A percentile compares a stretch with the other conserved stretches of the same genome.
These are phyloP conservation scores for Ashinkailepas kermadecensis DNA, from an alignment of 2,888 invertebrate species.

Conservation along the genomic window DNA sequence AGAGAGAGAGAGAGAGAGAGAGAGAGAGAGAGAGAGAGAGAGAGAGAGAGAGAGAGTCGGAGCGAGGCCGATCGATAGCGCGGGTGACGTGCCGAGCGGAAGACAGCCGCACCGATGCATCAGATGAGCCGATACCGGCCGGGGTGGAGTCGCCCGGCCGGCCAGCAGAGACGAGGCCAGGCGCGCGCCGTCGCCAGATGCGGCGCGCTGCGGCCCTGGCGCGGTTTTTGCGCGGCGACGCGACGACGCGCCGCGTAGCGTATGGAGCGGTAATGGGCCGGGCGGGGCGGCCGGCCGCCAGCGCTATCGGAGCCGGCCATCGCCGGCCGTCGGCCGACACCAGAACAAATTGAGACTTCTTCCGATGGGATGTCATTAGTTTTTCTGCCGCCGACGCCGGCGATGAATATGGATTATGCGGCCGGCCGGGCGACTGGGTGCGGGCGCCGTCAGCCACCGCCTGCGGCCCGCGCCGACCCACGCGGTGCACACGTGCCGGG, in stretches of 20 bases:
- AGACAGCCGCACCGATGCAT: no score
- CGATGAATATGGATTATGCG: slow-evolving; percentile 13
- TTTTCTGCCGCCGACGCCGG: background rate
- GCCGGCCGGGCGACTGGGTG: background rate
- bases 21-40: no score
- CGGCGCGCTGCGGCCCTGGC: no score
- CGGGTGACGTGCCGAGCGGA: no score
- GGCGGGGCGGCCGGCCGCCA: background rate
- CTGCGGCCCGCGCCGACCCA: background rate
- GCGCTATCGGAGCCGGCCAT: background rate
- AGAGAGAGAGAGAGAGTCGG: no score
- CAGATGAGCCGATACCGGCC: no score
- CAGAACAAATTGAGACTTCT: slow-evolving; percentile 22
- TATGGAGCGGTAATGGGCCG: slow-evolving; percentile 15
- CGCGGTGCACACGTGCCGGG: background rate
- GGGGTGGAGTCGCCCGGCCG: no score
- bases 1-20: no score
- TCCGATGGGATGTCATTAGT: slow-evolving; percentile 20
- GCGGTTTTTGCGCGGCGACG: no score
- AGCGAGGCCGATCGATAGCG: no score
- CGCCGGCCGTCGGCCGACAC: slow-evolving; percentile 4
- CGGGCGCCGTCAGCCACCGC: background rate
- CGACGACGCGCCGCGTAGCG: background rate
- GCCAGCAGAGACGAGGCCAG: no score
- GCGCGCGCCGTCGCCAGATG: no score